Conservation (phyloP, 2,888 invertebrate species). For the Melanchra persicariae region DNA sequence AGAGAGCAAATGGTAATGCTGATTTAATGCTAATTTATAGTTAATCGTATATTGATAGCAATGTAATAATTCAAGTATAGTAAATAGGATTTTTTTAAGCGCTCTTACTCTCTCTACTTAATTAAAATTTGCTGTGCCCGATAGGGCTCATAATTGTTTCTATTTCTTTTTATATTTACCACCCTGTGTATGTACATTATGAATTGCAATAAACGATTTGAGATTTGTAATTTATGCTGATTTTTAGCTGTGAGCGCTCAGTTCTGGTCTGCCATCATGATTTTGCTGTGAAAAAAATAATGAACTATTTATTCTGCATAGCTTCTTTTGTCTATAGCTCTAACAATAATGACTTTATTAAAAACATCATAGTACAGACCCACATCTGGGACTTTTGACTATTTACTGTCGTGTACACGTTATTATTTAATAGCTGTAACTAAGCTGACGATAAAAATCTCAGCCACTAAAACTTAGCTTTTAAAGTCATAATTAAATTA, state of each 20-base stretch:
- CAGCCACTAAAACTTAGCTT: constrained; percentile 21
- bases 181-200: too few species aligned
- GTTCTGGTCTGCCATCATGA: too few species aligned
- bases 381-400: not conserved
- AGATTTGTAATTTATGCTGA: too few species aligned
- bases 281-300: not conserved
- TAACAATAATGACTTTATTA: not conserved
- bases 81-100: too few species aligned
- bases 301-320: not conserved
- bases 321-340: too few species aligned
- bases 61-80: constrained; percentile 7
- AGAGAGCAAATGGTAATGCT: constrained; percentile 33
- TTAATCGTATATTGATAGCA: constrained; percentile 19
- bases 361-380: not conserved
- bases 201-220: too few species aligned
- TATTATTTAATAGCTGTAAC: not conserved
- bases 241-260: too few species aligned
- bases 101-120: too few species aligned
- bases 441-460: constrained; percentile 14
- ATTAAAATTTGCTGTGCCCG: too few species aligned
- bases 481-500: constrained; percentile 45
- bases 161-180: too few species aligned
- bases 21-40: constrained; percentile 11
- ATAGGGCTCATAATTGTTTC: too few species aligned
- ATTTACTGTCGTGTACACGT: too few species aligned